Evolutionary conservation across 2,888 invertebrate genomes (phyloP), one percentile per base, ranked within the genome.

Genomic region (Anarsia innoxiella): DNA sequence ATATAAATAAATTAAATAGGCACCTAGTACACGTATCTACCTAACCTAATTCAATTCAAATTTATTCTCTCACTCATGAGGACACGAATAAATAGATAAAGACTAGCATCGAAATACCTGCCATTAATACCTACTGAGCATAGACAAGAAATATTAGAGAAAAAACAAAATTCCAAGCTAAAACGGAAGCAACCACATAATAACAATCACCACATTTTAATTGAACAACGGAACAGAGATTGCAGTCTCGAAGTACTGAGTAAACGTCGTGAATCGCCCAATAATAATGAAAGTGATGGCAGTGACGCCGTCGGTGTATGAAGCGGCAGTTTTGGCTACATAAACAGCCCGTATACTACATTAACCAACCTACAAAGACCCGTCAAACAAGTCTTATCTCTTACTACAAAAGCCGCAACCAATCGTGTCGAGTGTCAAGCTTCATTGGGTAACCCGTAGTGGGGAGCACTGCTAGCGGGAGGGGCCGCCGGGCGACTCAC

Each of bases 231-330:
- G 69, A 68, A 69, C 75, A 59, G 72, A 75, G 79, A 82, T 76
- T 76, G 64, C 58, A 46, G 52, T 40, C 63, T 50, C 53, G 59
- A 67, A 76, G 73, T 70, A 67, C 67, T 71, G 72, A 66, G 78
- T 80, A 80, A 80, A 82, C 78, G 82, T 70, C 75, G 75, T 75
- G 80, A 84, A 86, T 86, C 80, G 85, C 73, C 82, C 78, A 83
- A 86, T 86, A 85, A 86, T 84, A 85, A 86, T 85, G 85, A 85
- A 85, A 80, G 74, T 77, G 84, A 84, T 79, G 78, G 82, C 70
- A 65, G 68, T 72, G 77, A 76, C 75, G 82, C 75, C 75, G 75
- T 73, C 77, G 79, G 78, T 82, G 80, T 83, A 84, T 84, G 82
- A 84, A 84, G 79, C 79, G 82, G 69, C 83, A 71, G 79, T 85